A percentile compares a stretch with the other conserved stretches of the same genome.
phyloP scores from a whole-genome alignment of 37 sponge, comb jelly and placozoan genomes.

The Chondrosia reniformis region DNA sequence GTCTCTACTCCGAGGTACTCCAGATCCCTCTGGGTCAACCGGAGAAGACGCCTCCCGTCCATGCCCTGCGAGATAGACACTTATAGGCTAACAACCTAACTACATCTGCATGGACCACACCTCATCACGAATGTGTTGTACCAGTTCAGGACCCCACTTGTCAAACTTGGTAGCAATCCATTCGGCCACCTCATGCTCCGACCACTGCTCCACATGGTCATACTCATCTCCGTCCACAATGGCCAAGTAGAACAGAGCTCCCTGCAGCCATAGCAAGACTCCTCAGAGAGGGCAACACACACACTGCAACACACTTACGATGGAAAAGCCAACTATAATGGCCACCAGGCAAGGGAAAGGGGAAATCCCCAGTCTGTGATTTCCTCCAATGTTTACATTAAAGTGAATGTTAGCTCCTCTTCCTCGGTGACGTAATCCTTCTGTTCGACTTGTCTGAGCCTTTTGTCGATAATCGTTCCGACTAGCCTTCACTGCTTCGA shows the following conservation, averaged over 20 bases:
- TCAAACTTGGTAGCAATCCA: background rate
- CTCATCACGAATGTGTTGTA: background rate
- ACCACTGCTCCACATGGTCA: background rate
- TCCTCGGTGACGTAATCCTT: background rate
- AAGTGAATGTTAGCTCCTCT: background rate
- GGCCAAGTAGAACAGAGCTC: background rate
- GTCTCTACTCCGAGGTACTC: slow-evolving; percentile 5
- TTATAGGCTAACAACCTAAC: background rate
- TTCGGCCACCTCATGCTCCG: slow-evolving; percentile 4
- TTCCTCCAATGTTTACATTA: background rate
- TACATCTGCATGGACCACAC: background rate
- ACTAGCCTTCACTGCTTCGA: background rate
- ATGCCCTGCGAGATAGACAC: slow-evolving; percentile 24
- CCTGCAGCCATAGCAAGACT: too few species aligned
- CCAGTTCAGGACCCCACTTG: slow-evolving; percentile 1
- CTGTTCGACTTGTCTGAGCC: background rate
- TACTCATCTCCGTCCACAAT: too few species aligned
- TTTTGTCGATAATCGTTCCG: background rate
- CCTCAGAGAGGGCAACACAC: background rate
- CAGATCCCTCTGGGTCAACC: slow-evolving; percentile 11
- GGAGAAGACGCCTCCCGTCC: slow-evolving; percentile 35
- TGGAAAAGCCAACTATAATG: background rate
- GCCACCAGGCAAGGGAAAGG: background rate
- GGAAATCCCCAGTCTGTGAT: background rate
- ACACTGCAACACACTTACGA: background rate